These are phyloP conservation scores for Silvanus unidentatus DNA, from an alignment of 2,888 invertebrate species.

Conservation along the genomic window DNA sequence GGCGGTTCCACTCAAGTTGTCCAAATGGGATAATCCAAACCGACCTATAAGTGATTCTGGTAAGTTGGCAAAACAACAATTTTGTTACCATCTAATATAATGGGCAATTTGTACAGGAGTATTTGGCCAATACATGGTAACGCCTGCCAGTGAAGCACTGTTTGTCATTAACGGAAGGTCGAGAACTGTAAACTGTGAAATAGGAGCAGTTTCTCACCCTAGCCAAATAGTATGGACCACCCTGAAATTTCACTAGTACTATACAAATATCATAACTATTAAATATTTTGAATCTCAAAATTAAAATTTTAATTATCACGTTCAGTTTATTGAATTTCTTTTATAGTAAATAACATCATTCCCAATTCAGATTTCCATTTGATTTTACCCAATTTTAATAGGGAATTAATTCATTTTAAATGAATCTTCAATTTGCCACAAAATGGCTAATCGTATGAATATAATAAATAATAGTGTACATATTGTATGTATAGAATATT, in stretches of 20 bases:
- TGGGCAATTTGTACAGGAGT: conserved; percentile 45
- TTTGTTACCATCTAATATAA: not conserved
- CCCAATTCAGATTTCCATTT: too few species aligned
- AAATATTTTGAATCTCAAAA: not conserved
- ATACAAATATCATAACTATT: not conserved
- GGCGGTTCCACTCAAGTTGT: conserved; percentile 51
- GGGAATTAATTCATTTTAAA: too few species aligned
- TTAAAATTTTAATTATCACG: too few species aligned
- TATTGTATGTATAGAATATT: too few species aligned
- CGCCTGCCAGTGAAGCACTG: conserved; percentile 63
- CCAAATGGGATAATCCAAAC: conserved; percentile 61
- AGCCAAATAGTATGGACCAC: conserved; percentile 61
- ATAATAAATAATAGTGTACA: too few species aligned
- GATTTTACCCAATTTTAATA: too few species aligned
- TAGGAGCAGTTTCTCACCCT: conserved; percentile 61
- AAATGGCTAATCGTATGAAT: too few species aligned
- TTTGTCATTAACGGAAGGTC: conserved; percentile 67
- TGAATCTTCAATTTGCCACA: too few species aligned
- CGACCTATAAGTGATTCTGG: conserved; percentile 61
- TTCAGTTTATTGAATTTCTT: too few species aligned
- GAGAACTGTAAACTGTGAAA: conserved; percentile 68
- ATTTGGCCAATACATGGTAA: conserved; percentile 68
- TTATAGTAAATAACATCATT: too few species aligned
- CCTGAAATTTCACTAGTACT: conserved; percentile 51
- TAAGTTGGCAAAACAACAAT: conserved; percentile 14